Evolutionary conservation across 2,888 invertebrate species (phyloP).

Genomic region (Iselma pallidipennis): DNA sequence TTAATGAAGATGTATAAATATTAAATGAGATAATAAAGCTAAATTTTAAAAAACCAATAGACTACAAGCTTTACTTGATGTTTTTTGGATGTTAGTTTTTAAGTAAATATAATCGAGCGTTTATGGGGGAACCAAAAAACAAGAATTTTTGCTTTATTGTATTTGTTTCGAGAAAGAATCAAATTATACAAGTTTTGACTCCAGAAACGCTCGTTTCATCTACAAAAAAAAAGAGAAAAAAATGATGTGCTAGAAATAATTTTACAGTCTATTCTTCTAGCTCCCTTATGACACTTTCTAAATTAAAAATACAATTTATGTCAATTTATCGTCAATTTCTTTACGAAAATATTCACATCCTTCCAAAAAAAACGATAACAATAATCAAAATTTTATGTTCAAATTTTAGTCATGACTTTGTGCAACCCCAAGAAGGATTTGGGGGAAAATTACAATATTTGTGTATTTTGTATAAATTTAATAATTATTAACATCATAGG

Average conservation of each 20-base stretch:
- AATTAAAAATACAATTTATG: slow-evolving; percentile 38
- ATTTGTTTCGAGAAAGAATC: neutral
- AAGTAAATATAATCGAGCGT: slow-evolving; percentile 29
- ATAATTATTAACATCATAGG: slow-evolving; percentile 30
- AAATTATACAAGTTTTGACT: slow-evolving; percentile 16
- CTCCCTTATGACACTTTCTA: slow-evolving; percentile 37
- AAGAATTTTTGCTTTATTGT: slow-evolving; percentile 11
- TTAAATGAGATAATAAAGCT: slow-evolving; percentile 50
- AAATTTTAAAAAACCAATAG: slow-evolving; percentile 28
- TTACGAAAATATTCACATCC: neutral
- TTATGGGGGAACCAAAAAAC: slow-evolving; percentile 29
- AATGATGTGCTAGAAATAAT: slow-evolving; percentile 29
- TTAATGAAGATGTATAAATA: slow-evolving; percentile 52
- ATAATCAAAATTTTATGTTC: too few relatives aligned
- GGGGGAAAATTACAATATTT: too few relatives aligned
- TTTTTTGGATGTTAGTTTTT: slow-evolving; percentile 37
- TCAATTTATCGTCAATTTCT: slow-evolving; percentile 29
- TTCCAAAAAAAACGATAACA: too few relatives aligned
- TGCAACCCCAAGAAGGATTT: too few relatives aligned
- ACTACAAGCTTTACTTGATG: slow-evolving; percentile 37
- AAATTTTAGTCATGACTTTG: too few relatives aligned
- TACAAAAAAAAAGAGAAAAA: neutral
- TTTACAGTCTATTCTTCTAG: slow-evolving; percentile 38
- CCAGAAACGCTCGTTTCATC: slow-evolving; percentile 37
- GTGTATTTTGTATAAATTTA: slow-evolving; percentile 1